These are phyloP conservation scores for Drosophila funebris DNA, from an alignment of 1,140 invertebrate genomes.

Conservation along the genomic window DNA sequence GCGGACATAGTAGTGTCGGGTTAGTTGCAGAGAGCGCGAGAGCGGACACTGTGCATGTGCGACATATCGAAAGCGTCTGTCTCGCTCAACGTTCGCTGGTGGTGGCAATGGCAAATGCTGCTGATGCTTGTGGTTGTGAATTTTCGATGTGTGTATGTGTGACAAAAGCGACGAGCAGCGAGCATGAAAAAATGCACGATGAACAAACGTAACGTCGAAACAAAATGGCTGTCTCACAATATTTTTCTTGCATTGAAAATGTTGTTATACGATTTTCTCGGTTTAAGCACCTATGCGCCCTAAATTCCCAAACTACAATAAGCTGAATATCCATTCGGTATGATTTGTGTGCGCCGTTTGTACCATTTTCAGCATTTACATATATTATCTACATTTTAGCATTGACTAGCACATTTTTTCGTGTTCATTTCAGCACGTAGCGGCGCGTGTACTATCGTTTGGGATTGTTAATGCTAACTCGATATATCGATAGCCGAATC, in stretches of 20 bases:
- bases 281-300: slow-evolving; percentile 9
- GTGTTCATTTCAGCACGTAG: slow-evolving; percentile 49
- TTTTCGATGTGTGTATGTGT: slow-evolving; percentile 38
- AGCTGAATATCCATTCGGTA: slow-evolving; percentile 25
- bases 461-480: background rate
- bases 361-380: slow-evolving; percentile 39
- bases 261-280: slow-evolving; percentile 19
- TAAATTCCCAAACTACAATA: slow-evolving; percentile 8
- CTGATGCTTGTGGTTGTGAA: slow-evolving; percentile 38
- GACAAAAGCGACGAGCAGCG: slow-evolving; percentile 40
- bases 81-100: slow-evolving; percentile 31
- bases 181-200: slow-evolving; percentile 50
- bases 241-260: slow-evolving; percentile 34
- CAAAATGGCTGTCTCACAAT: slow-evolving; percentile 57
- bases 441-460: slow-evolving; percentile 37
- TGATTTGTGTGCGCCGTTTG: slow-evolving; percentile 17
- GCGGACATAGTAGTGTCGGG: slow-evolving; percentile 24
- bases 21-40: slow-evolving; percentile 37
- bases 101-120: slow-evolving; percentile 42
- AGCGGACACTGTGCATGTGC: slow-evolving; percentile 35
- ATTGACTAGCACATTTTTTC: slow-evolving; percentile 56
- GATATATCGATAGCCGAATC: slow-evolving; percentile 12
- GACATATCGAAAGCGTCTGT: slow-evolving; percentile 42
- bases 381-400: slow-evolving; percentile 50
- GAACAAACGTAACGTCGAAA: slow-evolving; percentile 52